Base-by-base conservation (phyloP, 2,113 vertebrate genomes). In the Solenodon paradoxus region DNA sequence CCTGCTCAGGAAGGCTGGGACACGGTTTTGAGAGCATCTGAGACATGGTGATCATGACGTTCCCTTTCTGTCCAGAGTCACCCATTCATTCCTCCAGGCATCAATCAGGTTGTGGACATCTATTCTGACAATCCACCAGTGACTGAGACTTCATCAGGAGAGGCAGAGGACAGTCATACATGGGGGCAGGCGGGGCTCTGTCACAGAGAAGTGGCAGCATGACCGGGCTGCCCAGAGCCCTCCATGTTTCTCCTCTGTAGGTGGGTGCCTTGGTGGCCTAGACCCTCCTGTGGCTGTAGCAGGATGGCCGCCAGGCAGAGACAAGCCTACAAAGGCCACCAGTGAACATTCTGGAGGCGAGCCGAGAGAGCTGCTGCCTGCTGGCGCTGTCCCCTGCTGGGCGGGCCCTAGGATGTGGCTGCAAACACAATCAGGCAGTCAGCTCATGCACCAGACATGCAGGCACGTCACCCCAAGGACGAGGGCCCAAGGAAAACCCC, bases 151-250 rank as follows among this genome's bases (percentile, higher is more conserved):
- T 4, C n/a, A n/a, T n/a, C n/a, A 83, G 32, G 57, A 12, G n/a
- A 20, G 47, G 61, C 22, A 9, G 57, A 71, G 47, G 49, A 1
- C 13, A 1, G 74, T 13, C 11, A 3, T 20, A 17, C 16, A 10
- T 30, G 38, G n/a, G 11, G 3, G 45, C 71, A 24, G 32, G 7
- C 3, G 22, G 30, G 10, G 7, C 55, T 59, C 40, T 24, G 13
- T 30, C 53, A 38, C 53, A n/a, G 83, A 32, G n/a, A n/a, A n/a
- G n/a, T 0, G 1, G 3, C 22, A 3, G 20, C 20, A 16, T 0
- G 11, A n/a, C 22, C 0, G 16, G 11, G 38, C 1, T 19, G 35
- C 3, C 9, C 38, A 47, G 32, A 35, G 5, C 10, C 0, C 0
- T 32, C 24, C 15, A 0, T 1, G 53, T 24, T 32, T 32, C 35